Base-by-base conservation (phyloP, 2,888 invertebrate genomes). In the Dorcus parallelipipedus region DNA sequence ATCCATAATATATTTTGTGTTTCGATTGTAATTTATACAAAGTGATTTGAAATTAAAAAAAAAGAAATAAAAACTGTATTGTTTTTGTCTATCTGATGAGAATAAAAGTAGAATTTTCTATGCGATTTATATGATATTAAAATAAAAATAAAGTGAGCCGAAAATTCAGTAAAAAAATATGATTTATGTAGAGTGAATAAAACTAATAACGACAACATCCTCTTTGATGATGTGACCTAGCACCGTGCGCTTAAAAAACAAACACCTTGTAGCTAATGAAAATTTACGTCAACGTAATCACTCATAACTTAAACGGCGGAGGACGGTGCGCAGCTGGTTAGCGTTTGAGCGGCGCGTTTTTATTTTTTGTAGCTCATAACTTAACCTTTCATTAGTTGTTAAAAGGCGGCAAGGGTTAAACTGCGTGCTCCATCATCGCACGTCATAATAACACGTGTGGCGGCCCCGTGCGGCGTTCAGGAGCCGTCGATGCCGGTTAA, bases 381-480 rank as follows among this genome's bases (percentile, higher is more conserved):
- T 58, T 58, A 58, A 54, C 54, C 54, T 50, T 54, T 54, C 58
- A 58, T 58, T 58, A 58, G 54, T 54, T 45, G 45, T 45, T 45
- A 45, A 45, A 45, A 45, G 45, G 45, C 45, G 45, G 45, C 45
- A 45, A 45, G 45, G 45, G 45, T 45, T 45, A 45, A 45, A 20
- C 45, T 45, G 51, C 50, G 50, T 38, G 20, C 20, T 40, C 51
- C 38, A 40, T 51, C 51, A 51, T 51, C 51, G 51, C 8, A 51
- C 39, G 51, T 51, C 51, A 51, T 51, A 51, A 51, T 40, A 51
- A 51, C 51, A 51, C 51, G 51, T 51, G 51, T 51, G 20, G 45
- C 20, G 45, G 14, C 45, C 17, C 45, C 45, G 23, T 45, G 45
- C 45, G 45, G 45, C 45, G n/a, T 9, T 10, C 45, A 23, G 45